Base-by-base conservation (phyloP, 2,113 vertebrate genomes). In the Toxostoma redivivum region DNA sequence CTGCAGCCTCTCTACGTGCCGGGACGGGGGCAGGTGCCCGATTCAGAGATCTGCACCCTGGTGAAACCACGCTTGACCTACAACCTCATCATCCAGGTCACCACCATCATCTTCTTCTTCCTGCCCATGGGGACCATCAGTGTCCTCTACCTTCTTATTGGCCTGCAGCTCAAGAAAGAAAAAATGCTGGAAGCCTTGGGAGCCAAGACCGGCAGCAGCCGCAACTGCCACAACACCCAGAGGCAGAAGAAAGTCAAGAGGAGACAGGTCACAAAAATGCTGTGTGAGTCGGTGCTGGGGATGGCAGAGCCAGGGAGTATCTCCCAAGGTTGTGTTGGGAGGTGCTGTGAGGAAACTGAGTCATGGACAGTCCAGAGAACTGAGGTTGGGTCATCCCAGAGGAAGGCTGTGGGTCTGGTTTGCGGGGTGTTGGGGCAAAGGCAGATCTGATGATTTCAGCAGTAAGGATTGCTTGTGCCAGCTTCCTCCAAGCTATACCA, bases 211-310 rank as follows among this genome's bases (percentile, higher is more conserved):
- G 25, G 91, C 5, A 45, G 93, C 6, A 38, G 92, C 48, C 66
- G 44, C 0, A 38, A 97, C 54, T 97, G 97, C 81, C 97, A 90
- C 85, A 97, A 93, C 37, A 12, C 77, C 28, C 91, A 62, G 4
- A 82, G 93, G 51, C 98, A 98, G 90, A 98, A 98, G 97, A 98
- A 98, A 57, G 86, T 92, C 30, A 96, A 98, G 38, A 98, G 98
- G 71, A 97, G 97, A 37, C 99, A 99, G 96, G 98, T 99, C 98
- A 99, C 99, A 1, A 99, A 99, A 97, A 99, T 99, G 99, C 97
- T 99, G 78, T 99, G 99, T 99, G 93, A 99, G 99, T 99, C 6
- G 0, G 21, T 62, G 56, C 30, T 71, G 78, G 84, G 27, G 42
- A 35, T 40, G 58, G 66, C 30, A 51, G 79, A 77, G 47, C 44